Conservation (phyloP, 37 sponge, comb jelly and placozoan genomes). For the Beroe ovata region DNA sequence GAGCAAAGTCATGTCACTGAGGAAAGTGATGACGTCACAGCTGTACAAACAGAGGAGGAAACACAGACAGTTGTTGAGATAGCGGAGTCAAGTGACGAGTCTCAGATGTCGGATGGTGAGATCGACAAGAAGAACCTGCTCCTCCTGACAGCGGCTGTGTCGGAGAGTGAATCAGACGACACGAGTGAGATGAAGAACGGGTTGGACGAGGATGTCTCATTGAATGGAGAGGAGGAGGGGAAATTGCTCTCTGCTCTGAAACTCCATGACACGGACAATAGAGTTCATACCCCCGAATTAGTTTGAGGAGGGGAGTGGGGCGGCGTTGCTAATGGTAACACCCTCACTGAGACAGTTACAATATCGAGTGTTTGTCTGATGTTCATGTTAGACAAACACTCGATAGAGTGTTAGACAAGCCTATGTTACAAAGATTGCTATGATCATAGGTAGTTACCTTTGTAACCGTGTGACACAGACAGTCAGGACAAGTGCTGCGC, state of each 20-base stretch:
- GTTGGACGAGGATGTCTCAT: background rate
- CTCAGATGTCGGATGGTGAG: slow-evolving; percentile 6
- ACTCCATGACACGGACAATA: background rate
- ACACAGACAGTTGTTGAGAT: background rate
- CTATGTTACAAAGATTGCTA: too few relatives aligned
- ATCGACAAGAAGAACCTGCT: background rate
- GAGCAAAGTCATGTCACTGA: too few relatives aligned
- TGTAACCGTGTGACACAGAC: too few relatives aligned
- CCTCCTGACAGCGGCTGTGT: background rate
- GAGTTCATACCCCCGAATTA: background rate
- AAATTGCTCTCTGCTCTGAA: background rate
- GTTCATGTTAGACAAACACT: too few relatives aligned
- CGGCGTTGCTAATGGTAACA: too few relatives aligned
- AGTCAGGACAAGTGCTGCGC: too few relatives aligned
- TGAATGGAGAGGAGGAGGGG: background rate
- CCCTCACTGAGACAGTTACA: too few relatives aligned
- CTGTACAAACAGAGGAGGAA: background rate
- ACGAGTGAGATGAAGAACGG: background rate
- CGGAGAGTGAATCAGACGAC: background rate
- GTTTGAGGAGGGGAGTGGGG: background rate
- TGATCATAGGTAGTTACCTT: too few relatives aligned
- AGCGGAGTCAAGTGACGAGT: background rate
- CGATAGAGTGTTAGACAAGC: too few relatives aligned
- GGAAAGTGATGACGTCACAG: background rate
- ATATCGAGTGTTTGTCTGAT: too few relatives aligned